phyloP scores from a whole-genome alignment of 2,797 vertebrate species.

The Limnodromus scolopaceus region DNA sequence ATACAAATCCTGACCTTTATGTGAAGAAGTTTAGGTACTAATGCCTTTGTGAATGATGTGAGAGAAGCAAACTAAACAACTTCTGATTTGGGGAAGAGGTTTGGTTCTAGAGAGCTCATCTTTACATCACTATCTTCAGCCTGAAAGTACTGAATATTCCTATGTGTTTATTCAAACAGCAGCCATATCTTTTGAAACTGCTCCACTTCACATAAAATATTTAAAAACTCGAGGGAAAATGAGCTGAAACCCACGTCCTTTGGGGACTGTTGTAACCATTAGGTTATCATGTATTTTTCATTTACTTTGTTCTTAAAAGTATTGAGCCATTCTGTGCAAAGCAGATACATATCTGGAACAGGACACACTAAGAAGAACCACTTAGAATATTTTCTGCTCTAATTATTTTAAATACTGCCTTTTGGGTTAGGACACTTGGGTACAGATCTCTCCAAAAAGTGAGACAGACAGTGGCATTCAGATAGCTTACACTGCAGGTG shows the following conservation, averaged over 20 bases:
- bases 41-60: background rate
- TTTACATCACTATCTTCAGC: background rate
- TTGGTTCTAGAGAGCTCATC: background rate
- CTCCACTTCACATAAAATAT: slow-evolving; percentile 31
- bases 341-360: background rate
- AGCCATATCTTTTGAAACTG: background rate
- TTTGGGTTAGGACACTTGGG: background rate
- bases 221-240: background rate
- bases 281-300: slow-evolving; percentile 18
- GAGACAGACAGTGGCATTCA: background rate
- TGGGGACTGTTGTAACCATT: background rate
- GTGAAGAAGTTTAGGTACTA: background rate
- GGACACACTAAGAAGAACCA: background rate
- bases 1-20: background rate
- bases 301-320: background rate
- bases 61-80: background rate
- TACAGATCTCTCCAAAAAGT: background rate
- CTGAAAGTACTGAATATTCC: background rate
- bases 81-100: background rate
- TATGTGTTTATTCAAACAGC: background rate
- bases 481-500: background rate
- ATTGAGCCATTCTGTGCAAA: background rate
- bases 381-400: background rate
- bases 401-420: background rate
- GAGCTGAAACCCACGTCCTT: background rate